A percentile compares a stretch with the other conserved stretches of the same genome.
These are phyloP conservation scores for Etheostoma spectabile DNA, from an alignment of 2,113 vertebrate genomes.

Conservation along the genomic window DNA sequence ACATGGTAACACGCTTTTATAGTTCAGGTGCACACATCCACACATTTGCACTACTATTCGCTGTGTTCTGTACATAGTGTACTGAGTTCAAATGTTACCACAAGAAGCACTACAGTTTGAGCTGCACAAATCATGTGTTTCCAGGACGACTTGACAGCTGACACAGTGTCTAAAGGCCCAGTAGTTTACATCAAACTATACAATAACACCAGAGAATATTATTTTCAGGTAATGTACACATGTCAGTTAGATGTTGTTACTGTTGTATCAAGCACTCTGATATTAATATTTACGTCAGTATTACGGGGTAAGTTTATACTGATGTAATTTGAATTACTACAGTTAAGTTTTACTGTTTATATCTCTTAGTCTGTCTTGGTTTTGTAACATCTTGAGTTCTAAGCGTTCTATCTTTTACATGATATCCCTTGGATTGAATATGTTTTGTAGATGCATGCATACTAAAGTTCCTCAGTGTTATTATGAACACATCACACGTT, in stretches of 20 bases:
- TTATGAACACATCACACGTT: too few relatives aligned
- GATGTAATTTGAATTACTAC: not conserved
- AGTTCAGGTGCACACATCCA: conserved; percentile 4
- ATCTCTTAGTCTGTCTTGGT: too few relatives aligned
- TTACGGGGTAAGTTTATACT: too few relatives aligned
- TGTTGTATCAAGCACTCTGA: not conserved
- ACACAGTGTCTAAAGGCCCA: not conserved
- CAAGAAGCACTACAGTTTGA: not conserved
- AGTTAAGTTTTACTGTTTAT: not conserved
- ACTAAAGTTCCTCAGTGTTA: not conserved
- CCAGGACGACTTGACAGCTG: not conserved
- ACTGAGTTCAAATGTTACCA: not conserved
- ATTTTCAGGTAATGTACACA: not conserved
- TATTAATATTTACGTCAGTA: not conserved
- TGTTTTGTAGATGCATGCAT: not conserved
- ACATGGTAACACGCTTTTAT: conserved; percentile 10
- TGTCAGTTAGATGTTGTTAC: not conserved
- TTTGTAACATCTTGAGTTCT: not conserved
- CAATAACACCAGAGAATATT: not conserved
- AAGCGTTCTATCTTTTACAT: not conserved
- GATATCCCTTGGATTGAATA: too few relatives aligned
- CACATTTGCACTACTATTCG: not conserved
- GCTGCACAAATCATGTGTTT: not conserved
- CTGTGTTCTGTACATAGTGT: not conserved
- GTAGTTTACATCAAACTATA: too few relatives aligned